Evolutionary conservation across 2,797 vertebrate genomes (phyloP), one percentile per base, ranked within the genome.

Genomic region (Phaenicophaeus curvirostris): DNA sequence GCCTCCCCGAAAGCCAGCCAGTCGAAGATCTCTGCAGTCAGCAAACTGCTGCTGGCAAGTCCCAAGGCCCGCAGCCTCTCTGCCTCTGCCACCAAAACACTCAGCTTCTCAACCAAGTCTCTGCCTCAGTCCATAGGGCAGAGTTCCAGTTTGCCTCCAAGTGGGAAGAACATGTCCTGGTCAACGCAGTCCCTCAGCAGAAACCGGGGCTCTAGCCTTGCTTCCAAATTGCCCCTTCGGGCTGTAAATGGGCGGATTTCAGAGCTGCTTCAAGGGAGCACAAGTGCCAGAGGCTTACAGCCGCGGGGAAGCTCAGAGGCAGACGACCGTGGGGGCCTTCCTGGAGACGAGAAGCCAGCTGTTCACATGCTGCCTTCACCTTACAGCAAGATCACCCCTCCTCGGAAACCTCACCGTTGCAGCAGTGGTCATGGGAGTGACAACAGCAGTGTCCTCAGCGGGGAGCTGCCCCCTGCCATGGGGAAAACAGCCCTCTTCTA

Each of bases 401-500:
- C 99, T 2, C 98, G 98, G 67, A 97, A 96, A 33, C 99, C 99
- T 11, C 98, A 98, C 85, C 98, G 98, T 91, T 97, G 98, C 93
- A 99, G 99, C 97, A 99, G 98, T 5, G 99, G 98, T 8, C 98
- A 99, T 0, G 98, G 98, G 3, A 99, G 99, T 2, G 99, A 99
- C 97, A 99, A 98, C 96, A 99, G 99, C 79, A 99, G 99, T 10
- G 98, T 99, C 62, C 94, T 99, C 90, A 99, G 99, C 0, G 99
- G 99, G 35, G 98, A 99, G 90, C 96, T 99, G 54, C 99, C 99
- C 3, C 99, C 99, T 0, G 99, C 99, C 87, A 99, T 99, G 99
- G 99, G 99, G 50, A 99, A 99, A 97, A 99, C 99, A 0, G 98
- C 99, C 2, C 97, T 99, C 53, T 98, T 99, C 88, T 99, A 99